phyloP scores from a whole-genome alignment of 2,888 invertebrate species.

The Hartigia nigra region DNA sequence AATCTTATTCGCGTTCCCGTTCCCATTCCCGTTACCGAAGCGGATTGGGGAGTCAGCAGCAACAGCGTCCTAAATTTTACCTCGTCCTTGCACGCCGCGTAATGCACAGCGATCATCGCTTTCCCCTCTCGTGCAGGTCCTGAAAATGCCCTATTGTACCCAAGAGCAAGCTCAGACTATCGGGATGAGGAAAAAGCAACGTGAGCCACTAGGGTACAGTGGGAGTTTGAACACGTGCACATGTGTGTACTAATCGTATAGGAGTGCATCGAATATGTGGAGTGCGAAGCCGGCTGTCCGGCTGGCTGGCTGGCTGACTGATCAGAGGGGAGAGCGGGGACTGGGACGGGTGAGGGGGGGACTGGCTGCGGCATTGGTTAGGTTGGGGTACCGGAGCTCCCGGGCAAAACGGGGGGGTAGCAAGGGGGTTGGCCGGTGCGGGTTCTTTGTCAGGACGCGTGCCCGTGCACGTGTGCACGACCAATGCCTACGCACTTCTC shows the following conservation, averaged over 20 bases:
- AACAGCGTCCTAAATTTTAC: background rate
- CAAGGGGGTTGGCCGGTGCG: conserved; percentile 51
- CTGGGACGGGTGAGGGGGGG: conserved; percentile 21
- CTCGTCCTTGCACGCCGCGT: background rate
- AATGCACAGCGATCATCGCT: background rate
- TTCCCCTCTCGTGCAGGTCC: background rate
- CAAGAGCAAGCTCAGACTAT: background rate
- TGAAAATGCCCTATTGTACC: background rate
- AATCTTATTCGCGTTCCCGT: no score
- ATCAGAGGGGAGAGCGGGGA: conserved; percentile 39
- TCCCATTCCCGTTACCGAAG: background rate
- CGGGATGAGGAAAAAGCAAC: background rate
- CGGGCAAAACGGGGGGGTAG: conserved; percentile 23
- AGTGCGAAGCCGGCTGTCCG: conserved; percentile 1
- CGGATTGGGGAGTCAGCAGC: background rate
- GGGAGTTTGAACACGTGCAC: conserved; percentile 32
- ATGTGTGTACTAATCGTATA: conserved; percentile 17
- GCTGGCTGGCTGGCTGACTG: conserved; percentile 10
- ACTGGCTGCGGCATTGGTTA: conserved; percentile 33
- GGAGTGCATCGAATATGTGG: conserved; percentile 22
- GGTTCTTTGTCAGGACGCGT: conserved; percentile 65
- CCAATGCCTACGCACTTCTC: conserved; percentile 61
- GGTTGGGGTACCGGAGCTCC: conserved; percentile 33
- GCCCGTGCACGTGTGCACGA: conserved; percentile 64
- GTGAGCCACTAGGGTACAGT: conserved; percentile 19